phyloP scores from a whole-genome alignment of 2,113 vertebrate species.

The Xiphias gladius region DNA sequence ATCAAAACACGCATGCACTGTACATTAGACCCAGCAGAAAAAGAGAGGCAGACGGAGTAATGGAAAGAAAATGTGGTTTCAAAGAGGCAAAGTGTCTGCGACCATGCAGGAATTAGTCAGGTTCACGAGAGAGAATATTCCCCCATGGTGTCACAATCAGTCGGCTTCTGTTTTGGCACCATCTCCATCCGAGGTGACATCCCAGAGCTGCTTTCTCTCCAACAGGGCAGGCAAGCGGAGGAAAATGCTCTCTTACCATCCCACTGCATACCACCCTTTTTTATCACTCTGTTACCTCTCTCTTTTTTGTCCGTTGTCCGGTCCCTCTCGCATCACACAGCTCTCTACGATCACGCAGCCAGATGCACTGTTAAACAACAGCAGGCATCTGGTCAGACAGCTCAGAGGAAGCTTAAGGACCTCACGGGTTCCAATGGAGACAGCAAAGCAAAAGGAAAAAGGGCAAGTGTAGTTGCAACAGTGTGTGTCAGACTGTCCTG shows the following conservation, averaged over 20 bases:
- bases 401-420: conserved; percentile 56
- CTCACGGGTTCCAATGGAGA: conserved; percentile 41
- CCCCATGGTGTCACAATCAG: conserved; percentile 24
- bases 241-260: background rate
- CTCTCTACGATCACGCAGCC: conserved; percentile 1
- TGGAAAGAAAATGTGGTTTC: background rate
- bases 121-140: conserved; percentile 31
- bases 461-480: conserved; percentile 49
- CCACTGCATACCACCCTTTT: background rate
- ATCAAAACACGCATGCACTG: background rate
- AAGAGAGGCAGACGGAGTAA: background rate
- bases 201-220: conserved; percentile 10
- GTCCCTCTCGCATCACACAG: background rate
- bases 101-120: conserved; percentile 26
- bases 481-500: conserved; percentile 63
- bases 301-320: background rate
- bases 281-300: background rate
- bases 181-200: conserved; percentile 30
- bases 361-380: conserved; percentile 39
- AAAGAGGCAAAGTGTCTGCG: conserved; percentile 2
- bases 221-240: background rate
- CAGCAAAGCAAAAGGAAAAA: conserved; percentile 60
- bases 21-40: background rate
- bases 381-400: conserved; percentile 58
- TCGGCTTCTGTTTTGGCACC: conserved; percentile 15